Conservation (phyloP, 1,140 invertebrate species). For the Pectinophora gossypiella region DNA sequence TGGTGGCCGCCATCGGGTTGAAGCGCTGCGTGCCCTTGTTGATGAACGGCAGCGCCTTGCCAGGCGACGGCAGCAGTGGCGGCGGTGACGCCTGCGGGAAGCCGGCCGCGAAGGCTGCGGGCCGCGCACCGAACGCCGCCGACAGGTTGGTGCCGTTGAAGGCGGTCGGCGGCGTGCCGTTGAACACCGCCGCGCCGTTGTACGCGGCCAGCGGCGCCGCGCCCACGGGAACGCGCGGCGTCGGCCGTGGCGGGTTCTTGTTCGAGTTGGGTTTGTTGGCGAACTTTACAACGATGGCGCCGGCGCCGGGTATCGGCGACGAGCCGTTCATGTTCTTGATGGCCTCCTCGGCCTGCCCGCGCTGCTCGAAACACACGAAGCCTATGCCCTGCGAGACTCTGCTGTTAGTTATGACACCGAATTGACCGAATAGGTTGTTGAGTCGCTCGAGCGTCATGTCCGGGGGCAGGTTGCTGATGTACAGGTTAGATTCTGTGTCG, state of each 20-base stretch:
- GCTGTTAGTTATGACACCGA: conserved; percentile 68
- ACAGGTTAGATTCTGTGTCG: conserved; percentile 70
- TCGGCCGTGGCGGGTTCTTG: conserved; percentile 46
- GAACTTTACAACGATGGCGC: conserved; percentile 68
- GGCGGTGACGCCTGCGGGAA: conserved; percentile 64
- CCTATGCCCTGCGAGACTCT: conserved; percentile 70
- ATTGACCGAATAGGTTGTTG: conserved; percentile 59
- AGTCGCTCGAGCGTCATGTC: conserved; percentile 70
- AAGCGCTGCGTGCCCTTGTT: conserved; percentile 72
- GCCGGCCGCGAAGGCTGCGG: conserved; percentile 48
- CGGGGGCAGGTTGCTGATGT: conserved; percentile 70
- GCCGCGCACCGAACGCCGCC: conserved; percentile 51
- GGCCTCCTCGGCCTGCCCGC: conserved; percentile 68
- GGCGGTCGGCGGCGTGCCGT: conserved; percentile 40
- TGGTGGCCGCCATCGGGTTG: conserved; percentile 68
- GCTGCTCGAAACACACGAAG: conserved; percentile 68
- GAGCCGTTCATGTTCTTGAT: conserved; percentile 67
- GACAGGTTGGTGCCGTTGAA: conserved; percentile 58
- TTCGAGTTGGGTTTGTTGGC: conserved; percentile 68
- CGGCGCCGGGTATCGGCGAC: conserved; percentile 55
- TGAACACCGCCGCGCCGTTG: conserved; percentile 57
- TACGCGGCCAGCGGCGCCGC: conserved; percentile 39
- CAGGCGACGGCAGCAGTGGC: conserved; percentile 64
- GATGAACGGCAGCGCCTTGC: conserved; percentile 70
- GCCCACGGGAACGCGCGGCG: conserved; percentile 35